Base-by-base conservation (phyloP, 2,113 vertebrate genomes). In the Struthidea cinerea region DNA sequence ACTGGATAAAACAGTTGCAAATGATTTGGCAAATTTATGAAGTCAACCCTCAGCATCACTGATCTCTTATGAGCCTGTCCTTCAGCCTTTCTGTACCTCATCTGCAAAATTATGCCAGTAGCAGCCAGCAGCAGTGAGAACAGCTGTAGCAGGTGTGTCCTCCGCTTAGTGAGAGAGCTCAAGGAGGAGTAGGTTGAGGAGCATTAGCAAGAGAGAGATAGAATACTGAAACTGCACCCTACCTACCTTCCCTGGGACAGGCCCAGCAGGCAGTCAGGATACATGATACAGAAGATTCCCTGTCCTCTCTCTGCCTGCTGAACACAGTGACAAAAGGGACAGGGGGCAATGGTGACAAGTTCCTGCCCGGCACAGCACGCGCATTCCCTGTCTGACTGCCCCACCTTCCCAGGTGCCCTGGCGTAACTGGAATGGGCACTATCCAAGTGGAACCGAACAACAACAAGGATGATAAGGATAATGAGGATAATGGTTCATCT, bases 291-390 rank as follows among this genome's bases (percentile, higher is more conserved):
- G n/a, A 46, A 39, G 28, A 46, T 47, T 53, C 39, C 56, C 28
- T 52, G 39, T 42, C n/a, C 11, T 59, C 60, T 52, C 37, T n/a
- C 39, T 2, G 2, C 17, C 39, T 53, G 33, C 52, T 46, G 68
- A 89, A 44, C 37, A n/a, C 22, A 52, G 27, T 28, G 52, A 59
- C 39, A 26, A n/a, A 20, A 67, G n/a, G 20, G 39, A 68, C n/a
- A 74, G 33, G 13, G 42, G 28, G 24, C n/a, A 82, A 3, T 21
- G 20, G 60, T 53, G 39, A 35, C 69, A 59, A 52, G 28, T 15
- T 67, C 33, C 69, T 53, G 33, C 28, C 53, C 0, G 0, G 23
- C n/a, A 21, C 37, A 69, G 64, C 84, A 55, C 1, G 0, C 1
- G 0, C 1, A 0, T 46, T 68, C 33, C 60, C 16, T 53, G 0